phyloP scores from a whole-genome alignment of 2,113 vertebrate species.

The Collichthys lucidus region DNA sequence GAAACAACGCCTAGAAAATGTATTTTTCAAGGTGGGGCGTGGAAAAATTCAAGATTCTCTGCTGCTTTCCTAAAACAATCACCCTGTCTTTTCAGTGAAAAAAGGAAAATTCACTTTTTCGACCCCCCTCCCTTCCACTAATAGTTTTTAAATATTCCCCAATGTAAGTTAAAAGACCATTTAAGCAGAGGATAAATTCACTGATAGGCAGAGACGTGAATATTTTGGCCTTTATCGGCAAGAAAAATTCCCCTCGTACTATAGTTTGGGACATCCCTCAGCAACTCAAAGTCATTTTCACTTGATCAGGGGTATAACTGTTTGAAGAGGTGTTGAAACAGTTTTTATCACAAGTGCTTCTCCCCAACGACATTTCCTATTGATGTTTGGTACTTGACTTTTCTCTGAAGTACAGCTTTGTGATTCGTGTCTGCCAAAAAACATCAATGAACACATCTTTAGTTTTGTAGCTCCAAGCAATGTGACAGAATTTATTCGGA shows the following conservation, averaged over 20 bases:
- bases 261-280: constrained; percentile 13
- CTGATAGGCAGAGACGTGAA: neutral
- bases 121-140: too few species aligned
- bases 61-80: neutral
- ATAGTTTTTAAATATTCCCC: neutral
- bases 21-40: neutral
- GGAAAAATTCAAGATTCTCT: neutral
- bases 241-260: constrained; percentile 2
- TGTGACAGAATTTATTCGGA: constrained; percentile 35
- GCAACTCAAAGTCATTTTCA: constrained; percentile 28
- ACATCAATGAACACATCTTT: constrained; percentile 41
- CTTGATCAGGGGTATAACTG: constrained; percentile 29
- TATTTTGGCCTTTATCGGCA: constrained; percentile 12
- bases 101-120: neutral
- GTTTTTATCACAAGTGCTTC: constrained; percentile 45
- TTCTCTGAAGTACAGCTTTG: constrained; percentile 44
- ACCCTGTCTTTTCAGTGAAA: neutral
- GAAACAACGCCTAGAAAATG: neutral
- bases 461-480: constrained; percentile 41
- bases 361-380: constrained; percentile 39
- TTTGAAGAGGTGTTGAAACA: constrained; percentile 48
- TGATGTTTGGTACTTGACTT: constrained; percentile 47
- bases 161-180: neutral
- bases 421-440: constrained; percentile 44
- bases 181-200: neutral